Evolutionary conservation across 2,888 invertebrate species (phyloP).

Genomic region (Anodontia alba): DNA sequence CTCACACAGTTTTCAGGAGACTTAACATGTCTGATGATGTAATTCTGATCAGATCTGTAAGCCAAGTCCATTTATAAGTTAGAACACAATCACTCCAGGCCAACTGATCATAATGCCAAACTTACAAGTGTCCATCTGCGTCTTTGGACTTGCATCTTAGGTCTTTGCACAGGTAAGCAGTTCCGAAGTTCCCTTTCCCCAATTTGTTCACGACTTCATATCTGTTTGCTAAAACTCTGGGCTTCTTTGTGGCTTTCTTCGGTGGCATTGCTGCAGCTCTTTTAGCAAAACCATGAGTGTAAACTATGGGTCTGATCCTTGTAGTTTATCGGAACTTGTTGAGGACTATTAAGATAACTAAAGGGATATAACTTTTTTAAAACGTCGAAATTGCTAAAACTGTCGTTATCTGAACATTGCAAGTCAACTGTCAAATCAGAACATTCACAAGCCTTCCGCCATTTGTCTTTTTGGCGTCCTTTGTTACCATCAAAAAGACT

Average conservation of each 20-base stretch:
- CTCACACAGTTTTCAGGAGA: too few species aligned
- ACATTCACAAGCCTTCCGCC: conserved; percentile 41
- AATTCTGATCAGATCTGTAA: too few species aligned
- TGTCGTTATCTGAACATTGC: too few species aligned
- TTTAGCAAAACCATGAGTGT: background rate
- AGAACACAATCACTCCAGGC: too few species aligned
- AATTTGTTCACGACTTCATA: conserved; percentile 82
- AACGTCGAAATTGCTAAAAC: too few species aligned
- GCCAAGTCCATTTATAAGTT: too few species aligned
- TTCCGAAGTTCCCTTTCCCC: conserved; percentile 85
- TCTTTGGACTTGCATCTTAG: conserved; percentile 65
- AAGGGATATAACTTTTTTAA: too few species aligned
- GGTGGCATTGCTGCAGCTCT: conserved; percentile 36
- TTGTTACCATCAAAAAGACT: conserved; percentile 52
- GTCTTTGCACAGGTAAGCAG: conserved; percentile 82
- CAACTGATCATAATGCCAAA: too few species aligned
- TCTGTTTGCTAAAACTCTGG: conserved; percentile 81
- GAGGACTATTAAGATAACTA: too few species aligned
- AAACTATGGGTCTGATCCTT: background rate
- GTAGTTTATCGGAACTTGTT: too few species aligned
- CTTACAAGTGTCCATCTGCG: conserved; percentile 61
- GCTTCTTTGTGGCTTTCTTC: conserved; percentile 57
- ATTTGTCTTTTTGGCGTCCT: conserved; percentile 69
- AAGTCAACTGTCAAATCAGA: too few species aligned
- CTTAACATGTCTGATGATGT: too few species aligned